phyloP scores from a whole-genome alignment of 1,140 invertebrate species.

The Pachypsylla venusta region DNA sequence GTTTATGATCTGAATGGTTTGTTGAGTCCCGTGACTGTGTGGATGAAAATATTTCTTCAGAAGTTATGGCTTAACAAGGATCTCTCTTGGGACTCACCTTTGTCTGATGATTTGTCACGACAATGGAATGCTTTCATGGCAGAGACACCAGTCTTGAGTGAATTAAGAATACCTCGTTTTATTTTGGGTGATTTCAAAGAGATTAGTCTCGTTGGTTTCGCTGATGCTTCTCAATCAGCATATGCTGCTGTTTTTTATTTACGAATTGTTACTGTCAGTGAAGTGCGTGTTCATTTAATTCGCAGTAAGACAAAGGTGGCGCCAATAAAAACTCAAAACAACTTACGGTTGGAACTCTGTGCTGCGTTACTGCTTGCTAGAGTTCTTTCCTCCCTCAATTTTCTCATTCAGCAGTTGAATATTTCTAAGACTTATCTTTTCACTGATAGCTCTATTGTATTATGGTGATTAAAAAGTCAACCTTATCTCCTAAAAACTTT shows the following conservation, averaged over 20 bases:
- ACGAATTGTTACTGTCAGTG: not conserved
- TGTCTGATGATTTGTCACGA: slow-evolving; percentile 17
- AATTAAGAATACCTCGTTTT: too few relatives aligned
- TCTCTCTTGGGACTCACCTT: slow-evolving; percentile 21
- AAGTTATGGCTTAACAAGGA: slow-evolving; percentile 19
- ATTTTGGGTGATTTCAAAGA: too few relatives aligned
- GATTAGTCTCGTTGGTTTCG: slow-evolving; percentile 10
- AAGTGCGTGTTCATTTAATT: not conserved
- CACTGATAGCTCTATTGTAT: not conserved
- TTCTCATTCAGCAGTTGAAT: not conserved
- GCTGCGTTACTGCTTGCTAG: not conserved
- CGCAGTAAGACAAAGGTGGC: not conserved
- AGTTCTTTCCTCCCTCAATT: not conserved
- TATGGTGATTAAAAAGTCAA: not conserved
- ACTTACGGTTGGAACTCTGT: not conserved
- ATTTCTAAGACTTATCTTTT: not conserved
- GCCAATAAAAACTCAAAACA: not conserved
- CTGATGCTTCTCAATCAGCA: slow-evolving; percentile 3
- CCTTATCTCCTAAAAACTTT: not conserved
- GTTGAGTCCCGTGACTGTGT: slow-evolving; percentile 22
- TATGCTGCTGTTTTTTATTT: slow-evolving; percentile 10
- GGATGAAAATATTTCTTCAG: slow-evolving; percentile 18
- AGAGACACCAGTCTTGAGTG: too few relatives aligned
- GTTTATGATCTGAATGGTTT: slow-evolving; percentile 27
- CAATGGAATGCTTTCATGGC: too few relatives aligned